A percentile compares a stretch with the other conserved stretches of the same genome.
phyloP scores from a whole-genome alignment of 2,113 vertebrate species.

The Sylvia atricapilla region DNA sequence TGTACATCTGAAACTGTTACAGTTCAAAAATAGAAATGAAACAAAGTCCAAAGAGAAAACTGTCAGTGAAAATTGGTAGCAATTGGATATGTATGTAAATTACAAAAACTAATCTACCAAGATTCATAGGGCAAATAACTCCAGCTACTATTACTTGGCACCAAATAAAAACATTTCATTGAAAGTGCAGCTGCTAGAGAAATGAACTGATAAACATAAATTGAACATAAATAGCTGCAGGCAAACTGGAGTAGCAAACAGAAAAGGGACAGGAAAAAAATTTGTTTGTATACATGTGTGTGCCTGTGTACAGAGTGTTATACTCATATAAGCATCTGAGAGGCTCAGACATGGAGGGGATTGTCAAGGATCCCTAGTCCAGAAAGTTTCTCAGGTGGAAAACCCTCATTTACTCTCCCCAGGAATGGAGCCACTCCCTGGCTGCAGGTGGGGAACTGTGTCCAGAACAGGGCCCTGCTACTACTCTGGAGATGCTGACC shows the following conservation, averaged over 20 bases:
- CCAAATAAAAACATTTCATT: conserved; percentile 55
- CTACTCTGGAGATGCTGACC: neutral
- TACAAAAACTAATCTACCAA: conserved; percentile 59
- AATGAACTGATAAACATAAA: conserved; percentile 64
- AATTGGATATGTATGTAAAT: conserved; percentile 67
- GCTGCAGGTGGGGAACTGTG: neutral
- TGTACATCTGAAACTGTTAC: conserved; percentile 1
- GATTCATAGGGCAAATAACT: conserved; percentile 59
- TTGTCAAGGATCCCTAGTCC: neutral
- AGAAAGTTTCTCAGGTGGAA: neutral
- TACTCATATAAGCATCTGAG: neutral
- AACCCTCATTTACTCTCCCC: neutral
- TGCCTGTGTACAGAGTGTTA: neutral
- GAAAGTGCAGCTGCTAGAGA: conserved; percentile 33
- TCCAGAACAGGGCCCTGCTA: rapidly evolving
- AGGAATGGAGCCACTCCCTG: neutral
- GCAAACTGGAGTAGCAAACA: conserved; percentile 14
- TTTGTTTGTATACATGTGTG: neutral
- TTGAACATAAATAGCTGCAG: conserved; percentile 58
- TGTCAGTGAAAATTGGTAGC: conserved; percentile 56
- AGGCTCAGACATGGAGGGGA: neutral
- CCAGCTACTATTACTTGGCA: conserved; percentile 42
- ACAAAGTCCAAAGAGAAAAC: conserved; percentile 47
- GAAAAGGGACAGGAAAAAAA: neutral
- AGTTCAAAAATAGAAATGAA: conserved; percentile 43